Conservation (phyloP, 1,140 invertebrate species). For the Platyscapa corneri region DNA sequence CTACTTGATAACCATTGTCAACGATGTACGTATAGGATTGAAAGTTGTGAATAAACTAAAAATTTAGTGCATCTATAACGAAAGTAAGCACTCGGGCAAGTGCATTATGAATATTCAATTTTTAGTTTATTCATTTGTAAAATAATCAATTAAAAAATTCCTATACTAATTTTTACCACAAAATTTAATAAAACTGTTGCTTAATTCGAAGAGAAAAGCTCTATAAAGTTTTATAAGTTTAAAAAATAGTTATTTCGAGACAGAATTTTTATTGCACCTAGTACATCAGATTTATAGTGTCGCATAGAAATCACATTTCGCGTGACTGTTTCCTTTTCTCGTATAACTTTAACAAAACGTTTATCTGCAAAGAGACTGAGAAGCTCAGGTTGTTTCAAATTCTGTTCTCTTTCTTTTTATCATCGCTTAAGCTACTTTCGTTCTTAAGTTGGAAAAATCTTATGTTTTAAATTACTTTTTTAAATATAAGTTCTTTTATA, state of each 20-base stretch:
- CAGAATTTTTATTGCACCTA: not conserved
- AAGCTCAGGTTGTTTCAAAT: constrained; percentile 16
- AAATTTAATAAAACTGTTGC: not conserved
- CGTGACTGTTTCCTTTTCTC: constrained; percentile 31
- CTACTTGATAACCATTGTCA: no score
- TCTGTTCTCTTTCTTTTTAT: constrained; percentile 29
- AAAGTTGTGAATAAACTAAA: no score
- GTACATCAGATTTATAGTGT: constrained; percentile 34
- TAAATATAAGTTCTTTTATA: not conserved
- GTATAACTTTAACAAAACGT: constrained; percentile 45
- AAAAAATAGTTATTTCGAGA: not conserved
- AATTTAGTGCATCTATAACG: no score
- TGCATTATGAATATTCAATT: no score
- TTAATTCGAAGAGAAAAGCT: not conserved
- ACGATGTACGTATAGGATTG: no score
- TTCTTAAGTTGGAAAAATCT: constrained; percentile 9
- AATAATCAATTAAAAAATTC: no score
- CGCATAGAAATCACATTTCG: not conserved
- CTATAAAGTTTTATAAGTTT: not conserved
- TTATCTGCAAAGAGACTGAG: constrained; percentile 17
- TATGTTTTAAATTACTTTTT: not conserved
- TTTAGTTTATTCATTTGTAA: no score
- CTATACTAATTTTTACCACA: no score
- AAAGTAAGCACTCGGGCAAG: no score
- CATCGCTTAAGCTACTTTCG: constrained; percentile 4